phyloP scores from a whole-genome alignment of 2,888 invertebrate genomes.

The Andrena haemorrhoa region DNA sequence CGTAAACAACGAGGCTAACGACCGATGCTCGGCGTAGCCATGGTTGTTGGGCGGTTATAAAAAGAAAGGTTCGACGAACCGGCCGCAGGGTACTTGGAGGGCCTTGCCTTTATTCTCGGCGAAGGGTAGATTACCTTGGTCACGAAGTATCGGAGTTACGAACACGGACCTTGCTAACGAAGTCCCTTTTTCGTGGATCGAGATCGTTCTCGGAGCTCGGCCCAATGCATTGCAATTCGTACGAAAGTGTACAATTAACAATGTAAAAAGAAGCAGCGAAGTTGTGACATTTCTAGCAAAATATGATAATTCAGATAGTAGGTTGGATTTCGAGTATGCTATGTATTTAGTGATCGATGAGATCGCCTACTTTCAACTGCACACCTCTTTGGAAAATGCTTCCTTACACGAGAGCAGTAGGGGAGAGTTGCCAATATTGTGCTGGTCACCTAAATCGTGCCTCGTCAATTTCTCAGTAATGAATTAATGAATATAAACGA shows the following conservation, averaged over 20 bases:
- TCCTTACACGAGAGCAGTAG: no score
- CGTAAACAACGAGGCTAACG: slow-evolving; percentile 70
- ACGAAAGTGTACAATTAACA: not conserved
- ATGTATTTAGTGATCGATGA: no score
- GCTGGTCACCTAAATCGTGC: no score
- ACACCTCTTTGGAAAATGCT: no score
- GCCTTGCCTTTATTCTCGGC: slow-evolving; percentile 27
- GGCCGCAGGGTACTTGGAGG: slow-evolving; percentile 32
- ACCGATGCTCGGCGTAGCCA: slow-evolving; percentile 49
- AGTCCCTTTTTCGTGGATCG: slow-evolving; percentile 10
- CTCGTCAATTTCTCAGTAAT: no score
- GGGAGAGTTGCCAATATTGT: no score
- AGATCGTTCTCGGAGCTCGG: slow-evolving; percentile 1
- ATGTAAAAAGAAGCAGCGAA: no score
- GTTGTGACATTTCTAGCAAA: no score
- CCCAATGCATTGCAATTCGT: not conserved
- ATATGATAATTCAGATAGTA: no score
- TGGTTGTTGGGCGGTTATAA: slow-evolving; percentile 36
- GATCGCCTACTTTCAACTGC: no score
- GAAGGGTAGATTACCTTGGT: slow-evolving; percentile 44
- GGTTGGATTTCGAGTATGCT: no score
- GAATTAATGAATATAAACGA: no score
- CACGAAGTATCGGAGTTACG: slow-evolving; percentile 20
- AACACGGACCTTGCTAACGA: slow-evolving; percentile 13
- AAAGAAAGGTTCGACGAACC: slow-evolving; percentile 53